A percentile compares a stretch with the other conserved stretches of the same genome.
Evolutionary conservation across 2,888 invertebrate genomes (phyloP).

Genomic region (Caenorhabditis panamensis): DNA sequence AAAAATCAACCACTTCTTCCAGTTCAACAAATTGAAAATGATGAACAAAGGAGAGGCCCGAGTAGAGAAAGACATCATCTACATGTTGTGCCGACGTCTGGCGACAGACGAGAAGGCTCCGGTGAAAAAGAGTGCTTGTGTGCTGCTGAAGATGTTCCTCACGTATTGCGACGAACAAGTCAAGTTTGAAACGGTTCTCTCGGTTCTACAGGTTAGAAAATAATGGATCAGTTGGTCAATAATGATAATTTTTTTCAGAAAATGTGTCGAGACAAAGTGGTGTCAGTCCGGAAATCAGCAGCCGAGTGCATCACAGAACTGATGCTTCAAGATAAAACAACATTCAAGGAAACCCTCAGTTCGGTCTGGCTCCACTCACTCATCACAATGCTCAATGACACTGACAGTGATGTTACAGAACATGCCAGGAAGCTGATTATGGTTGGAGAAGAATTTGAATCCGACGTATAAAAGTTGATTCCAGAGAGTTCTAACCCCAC

Average conservation of each 20-base stretch:
- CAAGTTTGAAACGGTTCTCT: slow-evolving; percentile 33
- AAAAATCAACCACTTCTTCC: neutral
- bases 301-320: slow-evolving; percentile 47
- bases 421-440: slow-evolving; percentile 50
- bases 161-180: slow-evolving; percentile 24
- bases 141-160: slow-evolving; percentile 14
- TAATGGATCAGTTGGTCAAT: neutral
- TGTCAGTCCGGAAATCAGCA: slow-evolving; percentile 34
- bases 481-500: slow-evolving; percentile 44
- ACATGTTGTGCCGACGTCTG: slow-evolving; percentile 35
- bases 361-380: slow-evolving; percentile 49
- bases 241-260: neutral
- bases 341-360: slow-evolving; percentile 42
- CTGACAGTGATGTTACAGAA: slow-evolving; percentile 51
- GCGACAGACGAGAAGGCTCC: slow-evolving; percentile 51
- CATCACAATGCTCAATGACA: slow-evolving; percentile 53
- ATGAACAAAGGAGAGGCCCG: slow-evolving; percentile 48
- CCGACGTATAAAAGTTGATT: neutral
- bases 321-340: slow-evolving; percentile 30
- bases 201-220: slow-evolving; percentile 7
- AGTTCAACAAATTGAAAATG: slow-evolving; percentile 39
- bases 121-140: slow-evolving; percentile 41
- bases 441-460: slow-evolving; percentile 4
- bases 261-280: slow-evolving; percentile 49
- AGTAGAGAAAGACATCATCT: slow-evolving; percentile 46